Base-by-base conservation (phyloP, 2,888 invertebrate species). In the Oligia latruncula region DNA sequence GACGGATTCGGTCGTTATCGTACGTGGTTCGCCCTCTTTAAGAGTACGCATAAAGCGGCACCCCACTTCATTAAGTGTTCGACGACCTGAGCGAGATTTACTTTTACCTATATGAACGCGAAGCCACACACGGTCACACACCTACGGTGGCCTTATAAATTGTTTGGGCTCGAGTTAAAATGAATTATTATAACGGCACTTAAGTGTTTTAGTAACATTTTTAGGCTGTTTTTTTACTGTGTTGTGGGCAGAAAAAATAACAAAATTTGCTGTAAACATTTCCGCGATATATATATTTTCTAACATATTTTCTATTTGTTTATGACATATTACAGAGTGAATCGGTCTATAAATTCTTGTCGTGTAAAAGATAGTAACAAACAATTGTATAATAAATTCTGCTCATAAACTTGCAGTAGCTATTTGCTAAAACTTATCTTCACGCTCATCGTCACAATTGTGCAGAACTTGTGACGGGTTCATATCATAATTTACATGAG, bases 1-100 rank as follows among this genome's bases (percentile, higher is more conserved):
- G 74, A 60, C 0, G 40, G 58, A 29, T 80, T 80, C 76, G 71
- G 79, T 72, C 83, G 84, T 84, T 88, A 81, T 85, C 85, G 83
- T 79, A 77, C 82, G 68, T 79, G 71, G 73, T 86, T 82, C 80
- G 86, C 84, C 84, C 83, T 77, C 87, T 87, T 89, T 86, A 85
- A 86, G 90, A 85, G 85, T 87, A 88, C 85, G 84, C 88, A 92
- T 90, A 91, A 91, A 91, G 81, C 88, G 87, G 89, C 85, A 89
- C 90, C 92, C 91, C 88, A 90, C 92, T 93, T 93, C 93, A 93
- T 93, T 93, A 92, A 91, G 89, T 91, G 92, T 93, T 91, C 93
- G 92, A 92, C 92, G 92, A 92, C 89, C 92, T 90, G 85, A 89
- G 88, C 91, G 90, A 90, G 92, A 93, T 93, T 93, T 93, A 92